Conservation (phyloP, 2,797 vertebrate genomes). For the Liasis olivaceus region DNA sequence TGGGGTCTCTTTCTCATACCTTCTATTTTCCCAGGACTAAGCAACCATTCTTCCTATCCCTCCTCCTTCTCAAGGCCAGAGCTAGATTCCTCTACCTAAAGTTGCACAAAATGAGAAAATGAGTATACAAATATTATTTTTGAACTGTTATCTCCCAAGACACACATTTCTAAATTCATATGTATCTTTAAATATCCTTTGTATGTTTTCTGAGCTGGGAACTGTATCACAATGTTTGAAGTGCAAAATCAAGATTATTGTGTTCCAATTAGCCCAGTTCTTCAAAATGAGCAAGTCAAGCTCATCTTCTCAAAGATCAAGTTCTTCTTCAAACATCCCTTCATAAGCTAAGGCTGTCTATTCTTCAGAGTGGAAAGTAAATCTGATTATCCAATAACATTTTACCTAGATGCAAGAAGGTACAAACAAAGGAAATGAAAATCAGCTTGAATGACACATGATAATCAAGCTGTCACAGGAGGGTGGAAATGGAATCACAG, state of each 20-base stretch:
- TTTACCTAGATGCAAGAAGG: slow-evolving; percentile 4
- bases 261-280: background rate
- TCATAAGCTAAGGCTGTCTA: background rate
- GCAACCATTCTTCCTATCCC: background rate
- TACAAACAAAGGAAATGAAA: slow-evolving; percentile 24
- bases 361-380: background rate
- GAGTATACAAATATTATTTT: background rate
- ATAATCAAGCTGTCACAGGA: slow-evolving; percentile 30
- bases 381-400: slow-evolving; percentile 25
- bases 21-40: background rate
- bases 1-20: background rate
- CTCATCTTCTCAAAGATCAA: background rate
- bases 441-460: slow-evolving; percentile 23
- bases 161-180: background rate
- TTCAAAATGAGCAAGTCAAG: background rate
- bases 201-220: background rate
- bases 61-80: background rate
- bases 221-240: background rate
- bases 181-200: background rate
- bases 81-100: background rate
- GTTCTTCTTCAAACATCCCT: background rate
- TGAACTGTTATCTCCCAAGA: background rate
- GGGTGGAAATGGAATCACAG: slow-evolving; percentile 25
- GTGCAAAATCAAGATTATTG: background rate
- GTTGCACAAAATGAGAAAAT: background rate